phyloP scores from a whole-genome alignment of 2,113 vertebrate species.

The Gambusia affinis region DNA sequence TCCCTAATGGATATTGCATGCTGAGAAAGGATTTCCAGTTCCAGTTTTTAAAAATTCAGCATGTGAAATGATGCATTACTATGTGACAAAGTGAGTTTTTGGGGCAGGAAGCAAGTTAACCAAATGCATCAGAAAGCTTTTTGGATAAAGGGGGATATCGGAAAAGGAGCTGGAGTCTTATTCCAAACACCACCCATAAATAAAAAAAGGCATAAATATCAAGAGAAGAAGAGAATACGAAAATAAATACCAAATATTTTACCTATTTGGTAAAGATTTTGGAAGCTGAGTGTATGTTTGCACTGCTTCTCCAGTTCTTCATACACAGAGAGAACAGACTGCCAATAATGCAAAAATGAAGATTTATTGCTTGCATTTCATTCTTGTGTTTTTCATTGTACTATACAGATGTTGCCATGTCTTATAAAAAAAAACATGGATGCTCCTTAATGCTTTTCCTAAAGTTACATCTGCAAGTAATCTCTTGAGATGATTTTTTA shows the following conservation, averaged over 20 bases:
- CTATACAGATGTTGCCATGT: too few species aligned
- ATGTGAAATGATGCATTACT: conserved; percentile 82
- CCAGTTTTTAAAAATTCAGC: conserved; percentile 81
- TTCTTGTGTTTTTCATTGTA: too few species aligned
- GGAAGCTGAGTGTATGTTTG: too few species aligned
- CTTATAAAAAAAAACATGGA: too few species aligned
- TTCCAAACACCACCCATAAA: neutral
- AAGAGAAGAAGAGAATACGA: too few species aligned
- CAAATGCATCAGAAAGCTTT: conserved; percentile 73
- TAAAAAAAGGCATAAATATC: neutral
- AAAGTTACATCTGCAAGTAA: too few species aligned
- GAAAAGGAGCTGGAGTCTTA: neutral
- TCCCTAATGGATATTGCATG: conserved; percentile 83
- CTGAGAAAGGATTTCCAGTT: conserved; percentile 82
- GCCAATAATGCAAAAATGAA: too few species aligned
- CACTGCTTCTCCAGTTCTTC: too few species aligned
- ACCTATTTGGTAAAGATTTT: neutral
- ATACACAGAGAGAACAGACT: too few species aligned
- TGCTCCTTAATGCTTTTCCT: too few species aligned
- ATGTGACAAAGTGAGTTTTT: conserved; percentile 84
- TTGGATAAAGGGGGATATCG: conserved; percentile 13
- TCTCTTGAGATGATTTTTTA: too few species aligned
- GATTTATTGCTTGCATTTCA: too few species aligned
- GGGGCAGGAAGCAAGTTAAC: conserved; percentile 65
- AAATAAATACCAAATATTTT: neutral